Evolutionary conservation across 2,113 vertebrate species (phyloP), one percentile per base, ranked within the genome.

Genomic region (Sarotherodon lohbergeri): DNA sequence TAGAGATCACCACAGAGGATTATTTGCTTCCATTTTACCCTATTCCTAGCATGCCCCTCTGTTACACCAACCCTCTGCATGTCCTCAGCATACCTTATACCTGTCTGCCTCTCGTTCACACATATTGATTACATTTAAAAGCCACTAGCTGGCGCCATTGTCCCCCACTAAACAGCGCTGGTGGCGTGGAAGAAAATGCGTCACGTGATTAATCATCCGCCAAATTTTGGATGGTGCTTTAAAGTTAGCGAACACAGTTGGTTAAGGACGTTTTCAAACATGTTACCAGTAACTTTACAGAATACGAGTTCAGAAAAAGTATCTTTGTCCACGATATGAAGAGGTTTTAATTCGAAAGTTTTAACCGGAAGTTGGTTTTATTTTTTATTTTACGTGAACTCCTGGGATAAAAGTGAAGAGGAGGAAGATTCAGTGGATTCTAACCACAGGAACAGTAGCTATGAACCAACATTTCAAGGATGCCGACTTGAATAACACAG

Each of bases 161-260:
- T 57, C 24, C 16, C 1, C 5, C 22, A 9, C 73, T 63, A 54
- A 85, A 46, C 80, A 57, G 54, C 4, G 54, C 78, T 39, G 22
- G 2, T 24, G 52, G 3, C 5, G 14, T 55, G 22, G 14, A 57
- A 24, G 34, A 36, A 41, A 81, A 80, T 36, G n/a, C 88, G 88
- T 46, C 68, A 73, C 86, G 2, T 92, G 86, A 80, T 50, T 57
- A 19, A 32, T 59, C 22, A 73, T 87, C 57, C 83, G 86, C 89
- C 84, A 89, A 92, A 36, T 90, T 68, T 93, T 39, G 61, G 59
- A 50, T 85, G 50, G 46, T 9, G 22, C 66, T 59, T 76, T 22
- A 32, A 22, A 41, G 9, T 46, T 22, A 13, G 66, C 1, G 9
- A 11, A 56, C 41, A 6, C 41, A 6, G 24, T n/a, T 19, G 27